Evolutionary conservation across 1,140 invertebrate species (phyloP).

Genomic region (Drosophila rufa): DNA sequence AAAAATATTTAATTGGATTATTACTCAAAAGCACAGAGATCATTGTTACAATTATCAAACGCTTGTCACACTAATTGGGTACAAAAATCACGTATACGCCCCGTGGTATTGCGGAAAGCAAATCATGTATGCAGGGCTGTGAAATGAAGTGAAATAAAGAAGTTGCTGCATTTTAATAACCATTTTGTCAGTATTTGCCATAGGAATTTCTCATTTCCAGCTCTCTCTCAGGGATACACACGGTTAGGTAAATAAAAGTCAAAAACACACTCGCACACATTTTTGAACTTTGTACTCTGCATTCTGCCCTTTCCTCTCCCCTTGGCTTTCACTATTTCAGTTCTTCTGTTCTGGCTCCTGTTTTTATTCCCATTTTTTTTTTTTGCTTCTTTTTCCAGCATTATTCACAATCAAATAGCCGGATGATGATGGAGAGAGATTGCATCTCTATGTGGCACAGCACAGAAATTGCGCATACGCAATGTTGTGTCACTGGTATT

Average conservation of each 20-base stretch:
- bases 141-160: neutral
- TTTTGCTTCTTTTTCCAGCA: constrained; percentile 1
- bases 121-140: neutral
- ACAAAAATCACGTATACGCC: neutral
- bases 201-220: constrained; percentile 7
- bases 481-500: constrained; percentile 28
- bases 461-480: constrained; percentile 47
- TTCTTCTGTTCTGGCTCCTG: neutral
- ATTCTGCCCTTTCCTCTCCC: neutral
- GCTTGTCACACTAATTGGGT: no score
- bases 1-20: neutral
- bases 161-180: neutral
- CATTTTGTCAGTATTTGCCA: neutral
- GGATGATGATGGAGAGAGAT: constrained; percentile 24
- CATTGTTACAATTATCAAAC: no score
- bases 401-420: constrained; percentile 30
- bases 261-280: constrained; percentile 14
- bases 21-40: no score
- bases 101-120: no score
- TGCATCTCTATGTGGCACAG: constrained; percentile 28
- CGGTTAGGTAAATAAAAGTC: constrained; percentile 37
- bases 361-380: constrained; percentile 3
- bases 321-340: neutral
- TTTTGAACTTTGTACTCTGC: constrained; percentile 20
- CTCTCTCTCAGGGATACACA: neutral